These are phyloP conservation scores for Nebria brevicollis DNA, from an alignment of 2,888 invertebrate genomes.

Conservation along the genomic window DNA sequence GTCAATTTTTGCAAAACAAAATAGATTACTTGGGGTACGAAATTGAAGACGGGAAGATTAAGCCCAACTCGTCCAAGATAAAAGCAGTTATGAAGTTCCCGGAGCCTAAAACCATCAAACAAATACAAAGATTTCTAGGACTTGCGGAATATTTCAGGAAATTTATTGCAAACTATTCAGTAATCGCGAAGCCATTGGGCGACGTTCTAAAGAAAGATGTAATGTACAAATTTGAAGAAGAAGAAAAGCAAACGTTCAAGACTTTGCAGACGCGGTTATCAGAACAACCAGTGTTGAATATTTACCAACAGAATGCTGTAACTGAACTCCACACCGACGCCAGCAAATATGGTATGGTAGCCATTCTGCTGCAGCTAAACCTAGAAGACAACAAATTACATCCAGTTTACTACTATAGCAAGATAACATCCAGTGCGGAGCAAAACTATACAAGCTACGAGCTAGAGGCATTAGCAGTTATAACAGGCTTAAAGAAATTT, in stretches of 20 bases:
- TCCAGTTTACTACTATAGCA: constrained; percentile 42
- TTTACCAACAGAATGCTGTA: neutral
- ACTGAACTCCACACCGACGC: constrained; percentile 37
- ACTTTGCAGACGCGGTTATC: neutral
- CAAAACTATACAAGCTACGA: constrained; percentile 45
- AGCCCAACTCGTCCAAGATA: constrained; percentile 40
- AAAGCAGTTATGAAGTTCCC: constrained; percentile 48
- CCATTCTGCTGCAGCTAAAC: constrained; percentile 31
- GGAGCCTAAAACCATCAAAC: constrained; percentile 32
- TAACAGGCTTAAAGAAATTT: constrained; percentile 33
- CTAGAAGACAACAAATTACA: constrained; percentile 31
- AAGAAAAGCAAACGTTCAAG: constrained; percentile 9
- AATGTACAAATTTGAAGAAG: constrained; percentile 10
- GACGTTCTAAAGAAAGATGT: constrained; percentile 23
- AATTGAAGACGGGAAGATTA: constrained; percentile 27
- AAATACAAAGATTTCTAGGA: constrained; percentile 48
- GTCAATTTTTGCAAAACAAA: constrained; percentile 54
- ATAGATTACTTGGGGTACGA: constrained; percentile 46
- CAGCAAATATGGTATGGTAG: neutral
- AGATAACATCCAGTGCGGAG: constrained; percentile 40
- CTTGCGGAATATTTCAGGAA: constrained; percentile 50
- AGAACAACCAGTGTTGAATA: constrained; percentile 14
- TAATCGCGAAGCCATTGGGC: constrained; percentile 34
- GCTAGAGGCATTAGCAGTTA: constrained; percentile 9
- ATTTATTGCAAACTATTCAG: constrained; percentile 21